Conservation (phyloP, 2,888 invertebrate species). For the Folsomia candida region DNA sequence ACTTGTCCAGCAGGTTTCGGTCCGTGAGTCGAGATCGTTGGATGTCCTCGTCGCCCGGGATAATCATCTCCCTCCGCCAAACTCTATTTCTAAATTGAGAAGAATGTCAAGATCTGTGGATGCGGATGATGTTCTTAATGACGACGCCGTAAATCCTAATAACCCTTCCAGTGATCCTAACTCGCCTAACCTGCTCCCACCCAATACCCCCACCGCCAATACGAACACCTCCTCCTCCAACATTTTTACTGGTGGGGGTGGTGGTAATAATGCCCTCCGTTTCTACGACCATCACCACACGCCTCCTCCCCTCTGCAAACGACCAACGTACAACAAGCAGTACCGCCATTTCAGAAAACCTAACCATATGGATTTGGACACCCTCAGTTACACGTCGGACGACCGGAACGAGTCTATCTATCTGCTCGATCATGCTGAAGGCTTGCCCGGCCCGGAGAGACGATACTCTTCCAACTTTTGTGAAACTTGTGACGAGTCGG, state of each 20-base stretch:
- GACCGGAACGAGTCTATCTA: conserved; percentile 35
- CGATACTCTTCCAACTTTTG: no score
- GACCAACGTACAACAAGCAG: conserved; percentile 38
- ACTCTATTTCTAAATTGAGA: conserved; percentile 33
- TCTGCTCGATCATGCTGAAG: conserved; percentile 25
- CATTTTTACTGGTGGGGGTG: no score
- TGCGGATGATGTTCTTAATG: neutral
- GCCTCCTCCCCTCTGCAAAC: conserved; percentile 22
- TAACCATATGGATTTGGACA: conserved; percentile 29
- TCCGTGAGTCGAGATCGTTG: conserved; percentile 65
- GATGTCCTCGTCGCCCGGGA: conserved; percentile 60
- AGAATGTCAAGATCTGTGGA: conserved; percentile 48
- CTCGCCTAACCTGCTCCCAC: conserved; percentile 8
- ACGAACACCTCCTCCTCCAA: conserved; percentile 1
- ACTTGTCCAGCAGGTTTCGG: conserved; percentile 47
- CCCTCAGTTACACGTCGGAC: conserved; percentile 34
- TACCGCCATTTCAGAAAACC: conserved; percentile 29
- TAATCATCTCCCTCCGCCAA: conserved; percentile 27
- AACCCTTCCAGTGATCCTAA: conserved; percentile 1
- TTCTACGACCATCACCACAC: neutral
- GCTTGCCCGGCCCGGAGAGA: neutral
- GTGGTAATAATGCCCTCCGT: neutral
- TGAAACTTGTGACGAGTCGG: conserved; percentile 19
- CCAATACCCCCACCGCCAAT: neutral
- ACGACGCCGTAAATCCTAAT: neutral